Percentiles rank a stretch among this genome's conserved stretches.
Conservation (phyloP, 2,888 invertebrate species). For the Listrodromus nycthemerus region DNA sequence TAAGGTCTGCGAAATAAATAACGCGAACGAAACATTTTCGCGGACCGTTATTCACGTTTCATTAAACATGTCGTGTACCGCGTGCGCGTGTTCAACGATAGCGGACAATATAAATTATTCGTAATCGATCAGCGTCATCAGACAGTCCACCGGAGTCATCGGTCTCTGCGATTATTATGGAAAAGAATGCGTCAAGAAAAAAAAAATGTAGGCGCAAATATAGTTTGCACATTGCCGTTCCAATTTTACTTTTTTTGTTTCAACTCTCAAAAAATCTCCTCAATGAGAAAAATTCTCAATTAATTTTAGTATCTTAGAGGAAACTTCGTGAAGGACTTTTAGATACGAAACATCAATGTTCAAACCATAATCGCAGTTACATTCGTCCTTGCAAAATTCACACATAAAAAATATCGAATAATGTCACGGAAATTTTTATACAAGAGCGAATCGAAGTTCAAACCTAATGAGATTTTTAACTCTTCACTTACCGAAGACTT, state of each 20-base stretch:
- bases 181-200: background rate
- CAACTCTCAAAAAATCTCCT: background rate
- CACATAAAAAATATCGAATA: background rate
- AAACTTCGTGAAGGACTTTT: background rate
- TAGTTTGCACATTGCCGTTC: background rate
- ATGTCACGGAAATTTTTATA: no score
- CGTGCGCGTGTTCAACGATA: background rate
- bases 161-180: background rate
- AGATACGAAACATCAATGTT: background rate
- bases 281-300: background rate
- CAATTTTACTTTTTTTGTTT: background rate
- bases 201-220: background rate
- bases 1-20: constrained; percentile 8
- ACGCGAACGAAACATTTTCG: constrained; percentile 3
- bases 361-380: background rate
- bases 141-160: constrained; percentile 2
- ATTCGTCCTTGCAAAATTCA: background rate
- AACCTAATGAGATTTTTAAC: background rate
- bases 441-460: background rate
- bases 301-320: background rate
- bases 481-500: no score
- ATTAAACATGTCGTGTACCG: constrained; percentile 15
- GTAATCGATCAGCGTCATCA: constrained; percentile 27
- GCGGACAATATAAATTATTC: background rate
- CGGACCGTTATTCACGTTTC: constrained; percentile 19